Conservation (phyloP, 1,140 invertebrate genomes). For the Bactericera cockerelli region DNA sequence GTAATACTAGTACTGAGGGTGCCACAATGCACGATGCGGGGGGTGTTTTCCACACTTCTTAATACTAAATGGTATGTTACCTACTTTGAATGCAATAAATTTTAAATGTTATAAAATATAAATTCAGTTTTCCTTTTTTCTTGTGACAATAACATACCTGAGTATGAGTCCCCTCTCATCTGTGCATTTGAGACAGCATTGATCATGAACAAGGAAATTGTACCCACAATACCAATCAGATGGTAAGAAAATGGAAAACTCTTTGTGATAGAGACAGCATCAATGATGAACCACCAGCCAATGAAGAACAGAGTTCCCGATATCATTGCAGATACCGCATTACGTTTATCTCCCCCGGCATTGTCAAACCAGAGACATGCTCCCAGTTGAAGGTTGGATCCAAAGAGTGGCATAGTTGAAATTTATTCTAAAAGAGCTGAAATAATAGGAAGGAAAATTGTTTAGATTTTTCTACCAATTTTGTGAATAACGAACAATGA, state of each 20-base stretch:
- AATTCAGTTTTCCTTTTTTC: too few species aligned
- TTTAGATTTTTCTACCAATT: too few species aligned
- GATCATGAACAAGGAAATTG: slow-evolving; percentile 87
- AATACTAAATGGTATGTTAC: too few species aligned
- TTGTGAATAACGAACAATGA: neutral
- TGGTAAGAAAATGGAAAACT: slow-evolving; percentile 46
- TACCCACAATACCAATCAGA: slow-evolving; percentile 87
- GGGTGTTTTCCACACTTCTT: too few species aligned
- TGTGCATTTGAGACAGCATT: slow-evolving; percentile 94
- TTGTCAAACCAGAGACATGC: slow-evolving; percentile 43
- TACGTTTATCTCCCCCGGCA: slow-evolving; percentile 49
- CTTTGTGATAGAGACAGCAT: slow-evolving; percentile 57
- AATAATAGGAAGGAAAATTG: neutral
- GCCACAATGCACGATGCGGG: too few species aligned
- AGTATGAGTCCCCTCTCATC: slow-evolving; percentile 71
- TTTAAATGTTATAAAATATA: too few species aligned
- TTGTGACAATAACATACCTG: slow-evolving; percentile 22
- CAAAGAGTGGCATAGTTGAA: neutral
- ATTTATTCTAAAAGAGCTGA: neutral
- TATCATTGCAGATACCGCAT: slow-evolving; percentile 63
- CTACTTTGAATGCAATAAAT: too few species aligned
- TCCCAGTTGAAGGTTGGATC: slow-evolving; percentile 33
- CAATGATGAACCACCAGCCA: slow-evolving; percentile 97
- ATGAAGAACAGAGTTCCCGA: slow-evolving; percentile 82
- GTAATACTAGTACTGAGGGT: too few species aligned